Percentiles rank a stretch among this genome's conserved stretches.
Evolutionary conservation across 2,797 vertebrate species (phyloP).

Genomic region (Chanos chanos): DNA sequence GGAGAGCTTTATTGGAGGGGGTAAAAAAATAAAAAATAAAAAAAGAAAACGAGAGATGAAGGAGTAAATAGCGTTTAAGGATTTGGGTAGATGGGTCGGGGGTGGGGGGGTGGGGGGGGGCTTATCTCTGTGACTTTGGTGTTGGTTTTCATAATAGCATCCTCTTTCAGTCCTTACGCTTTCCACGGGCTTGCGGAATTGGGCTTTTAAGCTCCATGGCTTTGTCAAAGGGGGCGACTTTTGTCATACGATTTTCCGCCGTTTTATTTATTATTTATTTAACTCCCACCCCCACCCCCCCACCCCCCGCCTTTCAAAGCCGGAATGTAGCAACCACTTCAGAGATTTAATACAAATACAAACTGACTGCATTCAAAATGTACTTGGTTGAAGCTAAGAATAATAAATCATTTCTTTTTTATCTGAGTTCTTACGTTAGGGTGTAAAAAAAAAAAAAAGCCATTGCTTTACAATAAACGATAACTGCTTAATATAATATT

Average conservation of each 20-base stretch:
- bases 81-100: conserved; percentile 53
- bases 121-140: background rate
- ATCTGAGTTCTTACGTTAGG: too few species aligned
- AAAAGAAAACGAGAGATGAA: conserved; percentile 19
- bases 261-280: background rate
- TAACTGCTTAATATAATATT: too few species aligned
- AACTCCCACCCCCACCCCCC: too few species aligned
- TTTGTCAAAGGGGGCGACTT: conserved; percentile 10
- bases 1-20: conserved; percentile 69
- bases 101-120: conserved; percentile 5
- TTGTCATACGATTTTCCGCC: conserved; percentile 18
- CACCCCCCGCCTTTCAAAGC: conserved; percentile 20
- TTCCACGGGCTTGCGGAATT: conserved; percentile 1
- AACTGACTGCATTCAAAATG: conserved; percentile 22
- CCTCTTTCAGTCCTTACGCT: conserved; percentile 9
- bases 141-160: background rate
- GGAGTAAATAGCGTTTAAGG: conserved; percentile 67
- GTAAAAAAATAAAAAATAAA: conserved; percentile 51
- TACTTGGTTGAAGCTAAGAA: background rate
- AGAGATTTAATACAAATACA: conserved; percentile 18
- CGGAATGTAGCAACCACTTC: too few species aligned
- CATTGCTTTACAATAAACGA: too few species aligned
- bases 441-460: too few species aligned
- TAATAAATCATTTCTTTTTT: background rate
- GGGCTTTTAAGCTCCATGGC: conserved; percentile 26